Conservation (phyloP, 2,888 invertebrate genomes). For the Calameuta filiformis region DNA sequence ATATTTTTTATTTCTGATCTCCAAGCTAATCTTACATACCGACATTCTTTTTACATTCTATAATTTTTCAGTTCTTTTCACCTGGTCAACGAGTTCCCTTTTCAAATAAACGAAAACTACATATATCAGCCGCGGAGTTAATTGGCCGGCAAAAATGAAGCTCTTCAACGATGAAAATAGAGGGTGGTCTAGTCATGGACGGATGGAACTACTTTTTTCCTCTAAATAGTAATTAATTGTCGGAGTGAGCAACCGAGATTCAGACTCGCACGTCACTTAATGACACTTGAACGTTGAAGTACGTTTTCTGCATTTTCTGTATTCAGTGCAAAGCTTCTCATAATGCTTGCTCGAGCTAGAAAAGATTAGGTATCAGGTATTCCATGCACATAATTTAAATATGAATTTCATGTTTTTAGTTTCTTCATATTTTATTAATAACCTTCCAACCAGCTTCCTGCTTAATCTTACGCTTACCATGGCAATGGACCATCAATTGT, state of each 20-base stretch:
- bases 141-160: background rate
- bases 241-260: background rate
- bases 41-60: background rate
- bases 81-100: background rate
- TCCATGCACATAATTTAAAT: slow-evolving; percentile 38
- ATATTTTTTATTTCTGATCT: background rate
- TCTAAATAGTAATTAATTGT: background rate
- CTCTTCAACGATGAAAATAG: background rate
- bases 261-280: background rate
- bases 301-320: background rate
- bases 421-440: slow-evolving; percentile 47
- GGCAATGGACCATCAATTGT: background rate
- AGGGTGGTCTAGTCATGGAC: background rate
- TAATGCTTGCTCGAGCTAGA: background rate
- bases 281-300: background rate
- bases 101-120: background rate
- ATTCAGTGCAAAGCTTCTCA: background rate
- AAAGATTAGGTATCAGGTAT: background rate
- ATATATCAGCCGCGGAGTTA: background rate
- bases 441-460: slow-evolving; percentile 11
- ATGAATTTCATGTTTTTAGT: slow-evolving; percentile 40
- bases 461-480: background rate
- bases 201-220: background rate
- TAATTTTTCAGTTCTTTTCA: background rate
- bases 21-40: background rate